A percentile compares a stretch with the other conserved stretches of the same genome.
Conservation (phyloP, 2,888 invertebrate genomes). For the Himalopsyche kuldschensis region DNA sequence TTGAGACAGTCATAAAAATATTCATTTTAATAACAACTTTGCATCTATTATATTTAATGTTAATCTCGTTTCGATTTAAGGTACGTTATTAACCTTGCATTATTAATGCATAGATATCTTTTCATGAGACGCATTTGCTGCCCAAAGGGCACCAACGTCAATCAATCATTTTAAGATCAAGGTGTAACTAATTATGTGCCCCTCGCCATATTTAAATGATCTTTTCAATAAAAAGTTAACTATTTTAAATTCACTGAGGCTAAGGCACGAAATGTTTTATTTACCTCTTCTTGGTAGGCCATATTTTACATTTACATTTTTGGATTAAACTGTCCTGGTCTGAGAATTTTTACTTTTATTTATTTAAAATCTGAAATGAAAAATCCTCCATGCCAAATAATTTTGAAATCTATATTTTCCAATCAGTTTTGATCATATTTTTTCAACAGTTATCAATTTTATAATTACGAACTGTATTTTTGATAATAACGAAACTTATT, state of each 20-base stretch:
- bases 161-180: slow-evolving; percentile 1
- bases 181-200: background rate
- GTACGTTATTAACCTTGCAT: background rate
- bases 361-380: too few species aligned
- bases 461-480: too few species aligned
- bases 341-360: too few species aligned
- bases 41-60: background rate
- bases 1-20: too few species aligned
- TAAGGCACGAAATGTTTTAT: background rate
- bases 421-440: too few species aligned
- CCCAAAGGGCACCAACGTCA: background rate
- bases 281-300: background rate
- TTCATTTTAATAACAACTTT: too few species aligned
- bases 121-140: background rate
- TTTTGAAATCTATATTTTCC: too few species aligned
- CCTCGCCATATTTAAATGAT: background rate
- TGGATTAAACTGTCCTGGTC: too few species aligned
- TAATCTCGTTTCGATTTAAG: background rate
- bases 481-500: too few species aligned
- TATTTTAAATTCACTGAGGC: background rate
- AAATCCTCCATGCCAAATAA: too few species aligned
- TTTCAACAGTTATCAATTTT: too few species aligned
- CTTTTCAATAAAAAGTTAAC: background rate
- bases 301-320: too few species aligned
- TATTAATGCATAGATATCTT: background rate